phyloP scores from a whole-genome alignment of 2,888 invertebrate species.

The Luperina testacea region DNA sequence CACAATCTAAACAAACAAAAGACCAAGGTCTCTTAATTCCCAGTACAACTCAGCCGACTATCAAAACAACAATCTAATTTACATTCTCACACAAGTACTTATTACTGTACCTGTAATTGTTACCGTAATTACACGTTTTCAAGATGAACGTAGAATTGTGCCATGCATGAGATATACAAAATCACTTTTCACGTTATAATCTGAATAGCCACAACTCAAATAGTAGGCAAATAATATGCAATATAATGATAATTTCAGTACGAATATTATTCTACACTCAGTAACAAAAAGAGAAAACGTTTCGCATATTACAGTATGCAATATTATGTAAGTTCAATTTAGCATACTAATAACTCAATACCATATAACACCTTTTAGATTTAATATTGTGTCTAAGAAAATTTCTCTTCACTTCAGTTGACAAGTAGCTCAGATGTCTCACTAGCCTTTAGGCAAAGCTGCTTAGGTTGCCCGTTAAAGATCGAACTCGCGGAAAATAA shows the following conservation, averaged over 20 bases:
- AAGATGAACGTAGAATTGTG: constrained; percentile 23
- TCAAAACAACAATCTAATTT: constrained; percentile 49
- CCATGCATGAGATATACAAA: constrained; percentile 26
- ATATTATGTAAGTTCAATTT: constrained; percentile 26
- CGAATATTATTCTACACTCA: constrained; percentile 2
- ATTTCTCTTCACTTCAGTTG: constrained; percentile 13
- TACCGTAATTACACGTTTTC: constrained; percentile 50
- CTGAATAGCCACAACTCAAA: constrained; percentile 11
- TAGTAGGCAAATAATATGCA: constrained; percentile 5
- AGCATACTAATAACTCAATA: constrained; percentile 24
- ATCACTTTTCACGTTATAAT: constrained; percentile 29
- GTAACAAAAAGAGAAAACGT: constrained; percentile 39
- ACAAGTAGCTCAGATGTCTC: not conserved
- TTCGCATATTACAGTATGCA: constrained; percentile 23
- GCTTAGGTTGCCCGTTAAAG: not conserved
- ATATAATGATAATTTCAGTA: constrained; percentile 6
- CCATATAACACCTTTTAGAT: constrained; percentile 17
- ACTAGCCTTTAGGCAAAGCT: not conserved
- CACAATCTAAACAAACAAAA: constrained; percentile 37
- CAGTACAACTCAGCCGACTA: constrained; percentile 19
- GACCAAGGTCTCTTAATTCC: constrained; percentile 47
- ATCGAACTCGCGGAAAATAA: not conserved
- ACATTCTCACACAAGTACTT: constrained; percentile 46
- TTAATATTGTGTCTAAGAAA: constrained; percentile 1
- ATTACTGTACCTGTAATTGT: constrained; percentile 38